Conservation (phyloP, 2,113 vertebrate species). For the Chloropsis hardwickii region DNA sequence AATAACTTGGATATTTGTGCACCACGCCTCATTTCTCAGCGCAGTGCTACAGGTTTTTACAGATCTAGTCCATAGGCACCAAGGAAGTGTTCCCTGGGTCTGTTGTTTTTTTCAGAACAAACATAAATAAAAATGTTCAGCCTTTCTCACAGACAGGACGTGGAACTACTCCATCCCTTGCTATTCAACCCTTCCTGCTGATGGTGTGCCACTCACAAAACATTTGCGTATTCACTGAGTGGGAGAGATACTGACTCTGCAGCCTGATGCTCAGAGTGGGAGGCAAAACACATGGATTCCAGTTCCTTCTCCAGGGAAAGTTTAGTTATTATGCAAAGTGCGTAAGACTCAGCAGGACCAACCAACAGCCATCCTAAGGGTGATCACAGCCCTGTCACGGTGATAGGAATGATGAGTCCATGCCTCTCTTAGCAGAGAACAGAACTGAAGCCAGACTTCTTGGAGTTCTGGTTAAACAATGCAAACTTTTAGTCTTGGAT, state of each 20-base stretch:
- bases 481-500: not conserved
- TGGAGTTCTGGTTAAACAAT: not conserved
- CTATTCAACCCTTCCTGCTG: not conserved
- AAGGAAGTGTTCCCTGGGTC: not conserved
- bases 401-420: not conserved
- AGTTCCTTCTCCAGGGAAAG: not conserved
- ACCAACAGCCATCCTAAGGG: not conserved
- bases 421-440: not conserved
- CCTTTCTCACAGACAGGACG: not conserved
- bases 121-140: not conserved
- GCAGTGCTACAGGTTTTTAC: not conserved
- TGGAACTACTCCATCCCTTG: not conserved
- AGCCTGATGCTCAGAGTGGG: conserved; percentile 34
- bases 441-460: not conserved
- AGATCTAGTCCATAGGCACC: not conserved
- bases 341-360: not conserved
- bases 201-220: not conserved
- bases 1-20: not conserved
- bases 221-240: not conserved
- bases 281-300: conserved; percentile 16
- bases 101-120: not conserved
- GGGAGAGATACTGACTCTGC: conserved; percentile 7
- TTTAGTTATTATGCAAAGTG: not conserved
- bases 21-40: not conserved
- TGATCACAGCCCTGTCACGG: not conserved